A percentile compares a stretch with the other conserved stretches of the same genome.
These are phyloP conservation scores for Solen grandis DNA, from an alignment of 1,140 invertebrate genomes.

Conservation along the genomic window DNA sequence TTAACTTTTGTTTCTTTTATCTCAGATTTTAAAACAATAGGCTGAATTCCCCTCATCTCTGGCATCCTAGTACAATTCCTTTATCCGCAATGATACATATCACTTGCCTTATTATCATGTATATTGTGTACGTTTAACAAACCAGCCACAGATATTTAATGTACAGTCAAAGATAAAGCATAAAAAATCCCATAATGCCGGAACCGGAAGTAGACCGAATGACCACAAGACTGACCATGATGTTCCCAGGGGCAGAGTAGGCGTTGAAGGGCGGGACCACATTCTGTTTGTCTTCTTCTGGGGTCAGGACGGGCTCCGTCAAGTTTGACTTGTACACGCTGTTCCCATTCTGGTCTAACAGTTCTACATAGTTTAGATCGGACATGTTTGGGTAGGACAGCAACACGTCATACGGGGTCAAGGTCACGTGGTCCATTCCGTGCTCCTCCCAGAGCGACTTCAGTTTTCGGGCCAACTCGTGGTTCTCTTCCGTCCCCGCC, in stretches of 20 bases:
- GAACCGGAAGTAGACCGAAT: too few species aligned
- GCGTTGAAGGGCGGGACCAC: conserved; percentile 78
- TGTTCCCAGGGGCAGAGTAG: conserved; percentile 65
- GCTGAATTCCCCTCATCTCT: too few species aligned
- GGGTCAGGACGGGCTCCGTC: conserved; percentile 68
- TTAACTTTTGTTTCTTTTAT: too few species aligned
- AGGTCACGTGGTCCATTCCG: conserved; percentile 71
- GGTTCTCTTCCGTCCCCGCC: conserved; percentile 70
- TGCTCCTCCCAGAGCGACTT: conserved; percentile 63
- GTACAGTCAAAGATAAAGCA: too few species aligned
- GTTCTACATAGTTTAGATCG: conserved; percentile 64
- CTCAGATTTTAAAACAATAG: too few species aligned
- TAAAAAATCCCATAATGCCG: too few species aligned
- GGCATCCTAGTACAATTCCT: too few species aligned
- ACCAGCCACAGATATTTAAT: too few species aligned
- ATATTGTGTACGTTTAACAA: too few species aligned
- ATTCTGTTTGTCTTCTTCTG: conserved; percentile 69
- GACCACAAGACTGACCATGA: too few species aligned
- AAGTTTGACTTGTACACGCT: conserved; percentile 62
- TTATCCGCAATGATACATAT: too few species aligned
- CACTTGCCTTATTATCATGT: too few species aligned
- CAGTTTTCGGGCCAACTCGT: conserved; percentile 66
- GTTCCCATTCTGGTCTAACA: conserved; percentile 53
- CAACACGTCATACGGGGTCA: conserved; percentile 74
- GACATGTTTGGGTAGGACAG: conserved; percentile 75